Percentiles rank a stretch among this genome's conserved stretches.
These are phyloP conservation scores for Lophius americanus DNA, from an alignment of 2,797 vertebrate genomes.

Conservation along the genomic window DNA sequence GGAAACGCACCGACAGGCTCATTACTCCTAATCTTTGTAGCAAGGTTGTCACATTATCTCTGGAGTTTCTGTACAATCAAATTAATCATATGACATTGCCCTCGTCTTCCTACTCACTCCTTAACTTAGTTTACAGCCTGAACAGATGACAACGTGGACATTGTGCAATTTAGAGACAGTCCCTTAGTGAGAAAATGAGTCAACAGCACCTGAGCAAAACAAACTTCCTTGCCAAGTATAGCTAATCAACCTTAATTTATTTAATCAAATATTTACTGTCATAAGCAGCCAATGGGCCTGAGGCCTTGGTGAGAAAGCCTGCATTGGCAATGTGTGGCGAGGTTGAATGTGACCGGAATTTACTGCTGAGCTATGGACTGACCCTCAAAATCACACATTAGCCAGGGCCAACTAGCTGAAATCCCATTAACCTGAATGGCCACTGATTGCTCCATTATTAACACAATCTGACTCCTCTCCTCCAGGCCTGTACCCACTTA, in stretches of 20 bases:
- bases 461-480: slow-evolving; percentile 76
- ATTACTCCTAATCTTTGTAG: slow-evolving; percentile 60
- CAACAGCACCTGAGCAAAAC: slow-evolving; percentile 41
- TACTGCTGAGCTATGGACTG: slow-evolving; percentile 68
- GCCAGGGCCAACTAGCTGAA: slow-evolving; percentile 76
- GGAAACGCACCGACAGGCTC: slow-evolving; percentile 49
- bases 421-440: slow-evolving; percentile 84
- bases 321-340: slow-evolving; percentile 55
- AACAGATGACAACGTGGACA: slow-evolving; percentile 58
- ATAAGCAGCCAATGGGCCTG: slow-evolving; percentile 56
- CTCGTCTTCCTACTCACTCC: slow-evolving; percentile 54
- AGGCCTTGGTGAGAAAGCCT: slow-evolving; percentile 57
- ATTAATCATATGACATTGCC: slow-evolving; percentile 67
- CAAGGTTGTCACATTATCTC: slow-evolving; percentile 66
- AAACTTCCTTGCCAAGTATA: slow-evolving; percentile 48
- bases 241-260: slow-evolving; percentile 75
- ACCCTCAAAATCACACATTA: slow-evolving; percentile 84
- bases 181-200: slow-evolving; percentile 57
- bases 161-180: slow-evolving; percentile 59
- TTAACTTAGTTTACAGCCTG: slow-evolving; percentile 68
- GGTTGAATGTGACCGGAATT: slow-evolving; percentile 72
- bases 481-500: slow-evolving; percentile 70
- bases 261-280: slow-evolving; percentile 79
- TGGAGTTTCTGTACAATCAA: slow-evolving; percentile 65
- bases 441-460: slow-evolving; percentile 82